Evolutionary conservation across 2,888 invertebrate species (phyloP).

Genomic region (Apomyelois bistriatella): DNA sequence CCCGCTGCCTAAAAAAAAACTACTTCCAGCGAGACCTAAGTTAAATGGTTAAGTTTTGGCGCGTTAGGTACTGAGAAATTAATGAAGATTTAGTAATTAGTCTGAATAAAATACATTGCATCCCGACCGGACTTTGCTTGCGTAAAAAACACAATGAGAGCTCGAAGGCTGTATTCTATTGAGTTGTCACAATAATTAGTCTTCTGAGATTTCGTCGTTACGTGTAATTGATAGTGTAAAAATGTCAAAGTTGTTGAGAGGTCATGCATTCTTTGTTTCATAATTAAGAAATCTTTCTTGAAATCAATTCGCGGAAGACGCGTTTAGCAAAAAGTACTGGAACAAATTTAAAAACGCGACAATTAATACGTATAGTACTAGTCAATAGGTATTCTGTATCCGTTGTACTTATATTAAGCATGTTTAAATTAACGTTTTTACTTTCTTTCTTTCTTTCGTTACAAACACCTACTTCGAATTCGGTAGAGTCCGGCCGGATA

Average conservation of each 20-base stretch:
- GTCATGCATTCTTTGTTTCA: not conserved
- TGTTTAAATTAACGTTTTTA: too few relatives aligned
- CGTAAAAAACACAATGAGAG: slow-evolving; percentile 51
- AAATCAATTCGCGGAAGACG: too few relatives aligned
- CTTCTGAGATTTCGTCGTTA: slow-evolving; percentile 29
- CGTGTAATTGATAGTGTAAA: slow-evolving; percentile 24
- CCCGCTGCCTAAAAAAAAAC: slow-evolving; percentile 15
- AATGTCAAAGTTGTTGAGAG: slow-evolving; percentile 6
- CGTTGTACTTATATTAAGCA: too few relatives aligned
- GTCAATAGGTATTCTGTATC: too few relatives aligned
- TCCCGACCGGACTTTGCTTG: slow-evolving; percentile 38
- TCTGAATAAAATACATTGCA: slow-evolving; percentile 31
- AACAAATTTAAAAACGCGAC: too few relatives aligned
- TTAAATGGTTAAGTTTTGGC: slow-evolving; percentile 23
- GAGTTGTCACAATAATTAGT: slow-evolving; percentile 37
- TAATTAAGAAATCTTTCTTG: not conserved
- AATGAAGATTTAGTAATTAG: slow-evolving; percentile 62
- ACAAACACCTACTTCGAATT: too few relatives aligned
- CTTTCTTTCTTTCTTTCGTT: too few relatives aligned
- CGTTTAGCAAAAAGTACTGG: too few relatives aligned
- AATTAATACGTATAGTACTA: too few relatives aligned
- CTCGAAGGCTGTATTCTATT: slow-evolving; percentile 43
- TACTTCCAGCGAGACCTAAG: slow-evolving; percentile 18
- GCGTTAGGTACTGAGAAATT: slow-evolving; percentile 45
- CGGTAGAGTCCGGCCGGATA: too few relatives aligned